Conservation (phyloP, 2,888 invertebrate species). For the Mesoligia furuncula region DNA sequence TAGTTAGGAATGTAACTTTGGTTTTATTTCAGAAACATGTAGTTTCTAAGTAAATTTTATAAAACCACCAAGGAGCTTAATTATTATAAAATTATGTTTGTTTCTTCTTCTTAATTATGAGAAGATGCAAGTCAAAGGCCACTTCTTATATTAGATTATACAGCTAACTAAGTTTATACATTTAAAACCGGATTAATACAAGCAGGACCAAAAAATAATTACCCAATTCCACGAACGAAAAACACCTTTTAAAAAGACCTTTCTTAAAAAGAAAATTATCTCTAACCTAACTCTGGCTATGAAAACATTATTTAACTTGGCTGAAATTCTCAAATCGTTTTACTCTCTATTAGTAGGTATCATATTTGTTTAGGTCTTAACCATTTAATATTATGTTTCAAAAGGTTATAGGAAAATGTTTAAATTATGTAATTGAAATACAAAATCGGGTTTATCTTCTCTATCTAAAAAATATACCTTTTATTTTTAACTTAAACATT, state of each 20-base stretch:
- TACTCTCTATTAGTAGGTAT: not conserved
- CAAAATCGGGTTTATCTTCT: not conserved
- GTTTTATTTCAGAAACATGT: not conserved
- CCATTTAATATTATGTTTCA: constrained; percentile 1
- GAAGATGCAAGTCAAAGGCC: not conserved
- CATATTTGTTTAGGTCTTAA: constrained; percentile 13
- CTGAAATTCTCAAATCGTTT: not conserved
- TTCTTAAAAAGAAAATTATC: constrained; percentile 14
- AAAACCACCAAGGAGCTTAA: not conserved
- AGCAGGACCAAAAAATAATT: constrained; percentile 9
- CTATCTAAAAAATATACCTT: not conserved
- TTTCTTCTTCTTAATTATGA: not conserved
- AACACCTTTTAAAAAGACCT: not conserved
- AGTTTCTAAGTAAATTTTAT: not conserved
- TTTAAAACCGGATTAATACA: constrained; percentile 9
- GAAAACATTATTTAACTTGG: not conserved
- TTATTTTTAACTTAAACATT: not conserved
- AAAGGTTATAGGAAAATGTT: constrained; percentile 4
- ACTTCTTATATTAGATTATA: not conserved
- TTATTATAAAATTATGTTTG: not conserved
- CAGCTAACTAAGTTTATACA: not conserved
- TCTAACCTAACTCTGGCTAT: no score
- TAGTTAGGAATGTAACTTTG: no score
- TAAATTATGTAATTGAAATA: not conserved
- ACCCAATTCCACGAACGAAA: not conserved